Percentiles rank a stretch among this genome's conserved stretches.
phyloP scores from a whole-genome alignment of 2,888 invertebrate species.

The Conops quadrifasciatus region DNA sequence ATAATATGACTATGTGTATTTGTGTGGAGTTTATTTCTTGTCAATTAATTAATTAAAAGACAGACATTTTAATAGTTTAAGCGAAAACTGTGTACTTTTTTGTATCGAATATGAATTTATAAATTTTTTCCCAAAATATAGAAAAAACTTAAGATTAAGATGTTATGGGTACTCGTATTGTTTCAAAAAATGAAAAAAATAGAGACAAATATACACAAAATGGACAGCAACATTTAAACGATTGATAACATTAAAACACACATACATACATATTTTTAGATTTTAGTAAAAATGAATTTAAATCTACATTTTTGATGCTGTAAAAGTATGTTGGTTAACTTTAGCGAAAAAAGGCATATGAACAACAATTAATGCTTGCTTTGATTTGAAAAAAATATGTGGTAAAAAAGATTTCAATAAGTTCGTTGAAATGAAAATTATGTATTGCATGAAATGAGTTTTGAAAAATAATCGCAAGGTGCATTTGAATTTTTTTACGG shows the following conservation, averaged over 20 bases:
- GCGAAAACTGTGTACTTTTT: too few relatives aligned
- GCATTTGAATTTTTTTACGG: not conserved
- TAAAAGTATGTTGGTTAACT: not conserved
- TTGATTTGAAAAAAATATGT: not conserved
- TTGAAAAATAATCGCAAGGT: not conserved
- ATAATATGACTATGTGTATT: not conserved
- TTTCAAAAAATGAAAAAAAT: not conserved
- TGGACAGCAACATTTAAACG: constrained; percentile 11
- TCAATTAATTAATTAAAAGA: not conserved
- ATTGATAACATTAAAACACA: not conserved
- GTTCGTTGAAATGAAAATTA: not conserved
- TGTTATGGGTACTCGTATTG: not conserved
- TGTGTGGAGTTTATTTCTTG: not conserved
- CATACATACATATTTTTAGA: not conserved
- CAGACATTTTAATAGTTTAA: not conserved
- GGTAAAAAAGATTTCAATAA: not conserved
- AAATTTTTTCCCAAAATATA: not conserved
- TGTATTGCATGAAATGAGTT: not conserved
- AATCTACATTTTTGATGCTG: not conserved
- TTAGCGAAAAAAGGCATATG: not conserved
- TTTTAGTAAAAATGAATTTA: not conserved
- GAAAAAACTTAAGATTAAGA: constrained; percentile 1
- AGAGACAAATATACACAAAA: not conserved
- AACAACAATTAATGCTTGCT: not conserved
- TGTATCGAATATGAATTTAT: too few relatives aligned